Evolutionary conservation across 1,140 invertebrate genomes (phyloP), one percentile per base, ranked within the genome.

Genomic region (Akabosia matsudoensis): DNA sequence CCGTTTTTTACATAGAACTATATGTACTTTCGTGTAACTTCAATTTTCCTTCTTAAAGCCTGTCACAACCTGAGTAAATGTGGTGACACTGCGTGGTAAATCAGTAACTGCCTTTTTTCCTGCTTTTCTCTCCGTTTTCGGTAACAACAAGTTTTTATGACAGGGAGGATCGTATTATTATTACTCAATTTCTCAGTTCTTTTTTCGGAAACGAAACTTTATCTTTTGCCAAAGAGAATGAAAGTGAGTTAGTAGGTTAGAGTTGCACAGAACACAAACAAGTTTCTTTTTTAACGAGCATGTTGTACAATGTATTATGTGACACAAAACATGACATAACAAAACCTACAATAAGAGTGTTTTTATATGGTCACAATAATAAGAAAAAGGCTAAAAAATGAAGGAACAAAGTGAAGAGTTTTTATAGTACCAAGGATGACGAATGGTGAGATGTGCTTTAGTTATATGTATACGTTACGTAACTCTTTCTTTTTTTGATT

Each of bases 211-310:
- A 67, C 54, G 24, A 67, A 67, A 67, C 61, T 67, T 67, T 56
- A n/a, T 22, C 54, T 22, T 56, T n/a, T n/a, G n/a, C n/a, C n/a
- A n/a, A n/a, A n/a, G 54, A 16, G 18, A 45, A 45, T 18, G 7
- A 18, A 45, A 45, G 7, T 45, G 7, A 45, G 18, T 18, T 45
- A 18, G 7, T 45, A 7, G 37, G 7, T 45, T 18, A 7, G 37
- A 45, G 37, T 45, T 45, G 37, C 18, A 45, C 7, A 45, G 7
- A 45, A 45, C 37, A 45, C 7, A 7, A 56, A 56, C 3, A 56
- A 56, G 54, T 56, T 56, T 67, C 61, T 67, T 30, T 28, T 67
- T 67, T 67, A 67, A 67, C 24, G 61, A 67, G 30, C 61, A 67
- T 67, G 28, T 24, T 67, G n/a, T n/a, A n/a, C 61, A 67, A 31